A percentile compares a stretch with the other conserved stretches of the same genome.
Conservation (phyloP, 2,797 vertebrate species). For the Cichlasoma orientale region DNA sequence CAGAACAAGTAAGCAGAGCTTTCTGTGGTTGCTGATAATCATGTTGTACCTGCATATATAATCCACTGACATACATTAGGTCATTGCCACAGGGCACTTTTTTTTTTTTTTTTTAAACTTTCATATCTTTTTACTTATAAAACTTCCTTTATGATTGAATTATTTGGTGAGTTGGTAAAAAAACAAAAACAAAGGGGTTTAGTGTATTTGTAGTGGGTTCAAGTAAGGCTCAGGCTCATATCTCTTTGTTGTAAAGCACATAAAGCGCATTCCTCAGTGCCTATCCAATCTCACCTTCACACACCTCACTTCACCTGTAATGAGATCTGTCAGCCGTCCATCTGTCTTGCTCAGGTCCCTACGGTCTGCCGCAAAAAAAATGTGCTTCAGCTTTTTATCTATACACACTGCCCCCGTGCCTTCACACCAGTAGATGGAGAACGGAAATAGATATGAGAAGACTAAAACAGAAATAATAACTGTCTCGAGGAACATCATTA, state of each 20-base stretch:
- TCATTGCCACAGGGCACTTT: constrained; percentile 66
- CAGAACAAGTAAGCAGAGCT: constrained; percentile 11
- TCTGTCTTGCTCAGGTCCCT: constrained; percentile 33
- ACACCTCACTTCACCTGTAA: constrained; percentile 40
- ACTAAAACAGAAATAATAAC: constrained; percentile 55
- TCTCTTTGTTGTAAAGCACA: constrained; percentile 34
- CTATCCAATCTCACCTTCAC: constrained; percentile 49
- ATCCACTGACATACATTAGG: constrained; percentile 67
- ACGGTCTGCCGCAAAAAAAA: constrained; percentile 31
- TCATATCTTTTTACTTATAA: constrained; percentile 35
- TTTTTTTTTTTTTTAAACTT: constrained; percentile 25
- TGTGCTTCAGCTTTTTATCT: constrained; percentile 60
- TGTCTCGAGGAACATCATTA: constrained; percentile 44
- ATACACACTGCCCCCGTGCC: constrained; percentile 47
- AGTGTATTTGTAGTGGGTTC: constrained; percentile 52
- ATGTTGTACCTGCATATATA: constrained; percentile 43
- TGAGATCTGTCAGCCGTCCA: constrained; percentile 42
- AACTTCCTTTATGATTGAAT: constrained; percentile 29
- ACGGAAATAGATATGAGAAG: constrained; percentile 47
- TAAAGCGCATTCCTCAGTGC: constrained; percentile 34
- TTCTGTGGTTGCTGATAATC: constrained; percentile 12
- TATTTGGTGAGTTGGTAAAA: constrained; percentile 36
- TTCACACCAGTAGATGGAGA: constrained; percentile 47
- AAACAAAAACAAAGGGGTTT: constrained; percentile 3
- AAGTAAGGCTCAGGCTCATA: constrained; percentile 63